These are phyloP conservation scores for Sebastes iracundus DNA, from an alignment of 2,797 vertebrate genomes.

Conservation along the genomic window DNA sequence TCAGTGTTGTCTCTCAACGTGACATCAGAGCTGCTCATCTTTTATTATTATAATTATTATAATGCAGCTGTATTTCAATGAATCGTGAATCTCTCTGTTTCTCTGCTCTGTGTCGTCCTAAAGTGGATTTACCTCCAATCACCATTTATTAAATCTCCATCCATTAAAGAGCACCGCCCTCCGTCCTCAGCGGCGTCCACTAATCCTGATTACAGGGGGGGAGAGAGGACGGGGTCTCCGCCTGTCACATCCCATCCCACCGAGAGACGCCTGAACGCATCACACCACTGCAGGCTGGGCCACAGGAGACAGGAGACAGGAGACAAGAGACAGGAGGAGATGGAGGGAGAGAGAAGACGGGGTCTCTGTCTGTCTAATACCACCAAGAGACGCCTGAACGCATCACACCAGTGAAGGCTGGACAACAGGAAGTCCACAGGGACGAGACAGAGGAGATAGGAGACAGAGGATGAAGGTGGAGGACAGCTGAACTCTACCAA, in stretches of 20 bases:
- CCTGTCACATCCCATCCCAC: conserved; percentile 13
- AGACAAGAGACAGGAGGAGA: background rate
- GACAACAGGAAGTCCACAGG: background rate
- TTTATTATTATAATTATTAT: background rate
- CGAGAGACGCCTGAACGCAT: conserved; percentile 1
- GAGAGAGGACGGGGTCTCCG: conserved; percentile 55
- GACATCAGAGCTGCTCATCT: background rate
- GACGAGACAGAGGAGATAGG: background rate
- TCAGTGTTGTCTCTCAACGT: background rate
- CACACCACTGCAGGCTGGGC: background rate
- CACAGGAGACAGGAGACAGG: background rate
- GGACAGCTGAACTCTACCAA: conserved; percentile 12
- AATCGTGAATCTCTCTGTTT: background rate
- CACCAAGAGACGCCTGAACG: conserved; percentile 16
- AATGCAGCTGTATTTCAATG: background rate
- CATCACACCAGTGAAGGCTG: background rate
- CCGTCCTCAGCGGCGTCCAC: conserved; percentile 75
- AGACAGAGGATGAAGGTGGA: conserved; percentile 35
- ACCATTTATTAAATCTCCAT: conserved; percentile 93
- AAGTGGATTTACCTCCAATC: conserved; percentile 94
- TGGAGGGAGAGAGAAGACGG: too few species aligned
- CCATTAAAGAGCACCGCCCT: conserved; percentile 86
- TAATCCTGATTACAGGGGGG: conserved; percentile 91
- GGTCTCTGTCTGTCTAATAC: too few species aligned
- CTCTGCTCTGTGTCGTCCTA: conserved; percentile 63